Percentiles rank a stretch among this genome's conserved stretches.
Conservation (phyloP, 2,888 invertebrate species). For the Rotaria sp. region DNA sequence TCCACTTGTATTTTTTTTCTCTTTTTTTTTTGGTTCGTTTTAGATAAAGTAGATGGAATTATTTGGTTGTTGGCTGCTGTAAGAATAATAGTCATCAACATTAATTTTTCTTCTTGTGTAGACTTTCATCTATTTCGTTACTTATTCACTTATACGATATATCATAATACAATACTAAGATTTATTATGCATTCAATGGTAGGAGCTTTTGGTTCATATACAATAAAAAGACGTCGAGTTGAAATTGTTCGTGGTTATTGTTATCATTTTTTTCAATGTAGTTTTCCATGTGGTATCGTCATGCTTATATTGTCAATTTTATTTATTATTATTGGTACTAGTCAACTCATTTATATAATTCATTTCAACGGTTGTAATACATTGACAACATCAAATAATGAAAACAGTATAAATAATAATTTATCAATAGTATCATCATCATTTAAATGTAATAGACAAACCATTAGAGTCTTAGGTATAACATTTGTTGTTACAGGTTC, state of each 20-base stretch:
- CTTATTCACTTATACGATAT: not conserved
- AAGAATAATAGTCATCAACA: not conserved
- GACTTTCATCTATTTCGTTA: not conserved
- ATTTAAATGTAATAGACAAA: constrained; percentile 17
- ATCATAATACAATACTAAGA: not conserved
- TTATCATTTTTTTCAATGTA: constrained; percentile 5
- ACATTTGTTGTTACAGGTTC: not conserved
- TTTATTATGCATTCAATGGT: constrained; percentile 26
- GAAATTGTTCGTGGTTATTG: constrained; percentile 21
- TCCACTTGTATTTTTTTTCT: not conserved
- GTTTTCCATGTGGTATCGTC: not conserved
- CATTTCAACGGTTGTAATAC: constrained; percentile 21
- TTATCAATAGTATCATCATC: not conserved
- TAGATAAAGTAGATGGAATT: not conserved
- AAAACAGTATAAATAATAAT: not conserved
- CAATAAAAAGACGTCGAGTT: not conserved
- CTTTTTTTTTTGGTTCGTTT: not conserved
- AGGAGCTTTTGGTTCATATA: not conserved
- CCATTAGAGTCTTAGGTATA: constrained; percentile 8
- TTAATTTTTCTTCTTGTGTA: not conserved
- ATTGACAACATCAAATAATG: not conserved
- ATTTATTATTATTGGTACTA: not conserved
- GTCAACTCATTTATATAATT: not conserved
- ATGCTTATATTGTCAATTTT: constrained; percentile 17
- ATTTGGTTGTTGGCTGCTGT: not conserved